phyloP scores from a whole-genome alignment of 2,888 invertebrate genomes.

The Sminthurides aquaticus region DNA sequence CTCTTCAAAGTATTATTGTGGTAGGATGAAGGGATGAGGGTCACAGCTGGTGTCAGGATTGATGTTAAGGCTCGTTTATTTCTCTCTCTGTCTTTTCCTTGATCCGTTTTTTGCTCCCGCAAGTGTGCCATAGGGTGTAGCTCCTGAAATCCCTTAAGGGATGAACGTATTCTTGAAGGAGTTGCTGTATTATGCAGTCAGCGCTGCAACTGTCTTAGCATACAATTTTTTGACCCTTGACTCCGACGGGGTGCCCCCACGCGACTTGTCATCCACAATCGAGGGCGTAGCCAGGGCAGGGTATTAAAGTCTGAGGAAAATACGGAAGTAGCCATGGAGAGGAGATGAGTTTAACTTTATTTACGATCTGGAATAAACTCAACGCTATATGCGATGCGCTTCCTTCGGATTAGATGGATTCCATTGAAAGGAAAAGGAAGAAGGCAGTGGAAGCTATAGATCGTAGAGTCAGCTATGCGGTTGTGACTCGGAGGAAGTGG shows the following conservation, averaged over 20 bases:
- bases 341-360: background rate
- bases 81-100: no score
- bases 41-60: no score
- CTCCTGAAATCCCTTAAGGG: background rate
- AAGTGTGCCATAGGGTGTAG: background rate
- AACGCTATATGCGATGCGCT: background rate
- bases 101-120: background rate
- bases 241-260: no score
- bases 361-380: background rate
- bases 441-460: background rate
- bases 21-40: no score
- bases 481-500: background rate
- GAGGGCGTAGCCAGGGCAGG: background rate
- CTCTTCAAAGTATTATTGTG: no score
- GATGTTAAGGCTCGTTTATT: no score
- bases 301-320: background rate
- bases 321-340: background rate
- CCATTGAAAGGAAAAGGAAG: background rate
- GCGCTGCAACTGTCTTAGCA: no score
- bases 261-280: background rate
- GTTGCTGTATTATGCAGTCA: background rate
- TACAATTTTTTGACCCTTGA: no score
- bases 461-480: background rate
- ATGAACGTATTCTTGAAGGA: background rate
- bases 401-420: no score